Evolutionary conservation across 2,888 invertebrate species (phyloP), one percentile per base, ranked within the genome.

Genomic region (Slavum lentiscoides): DNA sequence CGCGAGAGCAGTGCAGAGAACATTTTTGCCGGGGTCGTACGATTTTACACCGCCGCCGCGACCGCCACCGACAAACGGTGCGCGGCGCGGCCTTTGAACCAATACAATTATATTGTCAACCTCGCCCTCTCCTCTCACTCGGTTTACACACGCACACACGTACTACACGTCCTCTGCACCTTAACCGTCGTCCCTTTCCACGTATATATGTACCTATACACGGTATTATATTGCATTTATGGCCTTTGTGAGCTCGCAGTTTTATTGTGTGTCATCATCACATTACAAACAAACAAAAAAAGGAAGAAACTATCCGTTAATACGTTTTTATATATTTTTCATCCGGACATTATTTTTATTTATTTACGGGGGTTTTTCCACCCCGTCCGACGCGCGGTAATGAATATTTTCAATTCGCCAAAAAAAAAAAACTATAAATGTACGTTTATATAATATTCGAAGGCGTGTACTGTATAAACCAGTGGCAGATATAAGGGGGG

Each of bases 101-200:
- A 64, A 80, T 80, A 80, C 80, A 76, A 82, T 74, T 66, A 75
- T 75, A 82, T 64, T 61, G 81, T 82, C 82, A 73, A 70, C 76
- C 77, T 66, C 58, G 64, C 49, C 66, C 66, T 43, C 30, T 61
- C 30, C 67, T 19, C 58, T 9, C 30, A 30, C 30, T 30, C 30
- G 30, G 30, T 30, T 30, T 43, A 17, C n/a, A 1, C 43, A 43
- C 11, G 6, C 43, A 9, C 43, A 43, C 43, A 43, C 9, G 6
- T 43, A 43, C 43, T 8, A 9, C 43, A 9, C 43, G 6, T 4
- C 30, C 30, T 30, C 30, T 30, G 30, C 30, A 30, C 30, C 67
- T 75, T 75, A 82, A 67, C 69, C 64, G 43, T 43, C 64, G 43
- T 43, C 72, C 82, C 21, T 39, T 30, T 72, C 64, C 30, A 4